These are phyloP conservation scores for Gryllus longicercus DNA, from an alignment of 2,888 invertebrate genomes.

Conservation along the genomic window DNA sequence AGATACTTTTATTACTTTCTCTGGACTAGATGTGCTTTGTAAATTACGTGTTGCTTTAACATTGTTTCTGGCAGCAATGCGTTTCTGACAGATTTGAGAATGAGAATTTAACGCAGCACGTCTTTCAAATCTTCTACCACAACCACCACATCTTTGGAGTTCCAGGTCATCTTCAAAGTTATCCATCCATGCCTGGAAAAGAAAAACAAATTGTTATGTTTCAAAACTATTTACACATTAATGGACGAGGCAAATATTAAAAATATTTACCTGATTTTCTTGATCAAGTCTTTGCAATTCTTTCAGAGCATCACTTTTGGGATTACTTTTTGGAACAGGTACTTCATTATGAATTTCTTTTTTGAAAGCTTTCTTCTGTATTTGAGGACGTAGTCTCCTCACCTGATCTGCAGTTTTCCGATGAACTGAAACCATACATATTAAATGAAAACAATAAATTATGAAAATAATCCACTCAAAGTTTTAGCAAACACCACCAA, in stretches of 20 bases:
- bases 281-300: conserved; percentile 54
- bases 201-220: conserved; percentile 20
- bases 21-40: not conserved
- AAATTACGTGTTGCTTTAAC: conserved; percentile 42
- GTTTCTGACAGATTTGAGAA: conserved; percentile 62
- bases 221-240: not conserved
- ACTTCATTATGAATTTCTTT: conserved; percentile 51
- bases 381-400: conserved; percentile 61
- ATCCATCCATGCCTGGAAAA: conserved; percentile 59
- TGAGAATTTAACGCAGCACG: conserved; percentile 70
- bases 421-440: conserved; percentile 43
- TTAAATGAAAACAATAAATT: not conserved
- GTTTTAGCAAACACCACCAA: no score
- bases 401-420: conserved; percentile 69
- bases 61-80: conserved; percentile 50
- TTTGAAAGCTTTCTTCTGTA: conserved; percentile 62
- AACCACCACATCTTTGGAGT: conserved; percentile 62
- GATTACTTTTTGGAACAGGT: not conserved
- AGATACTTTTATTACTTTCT: not conserved
- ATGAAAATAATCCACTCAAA: no score
- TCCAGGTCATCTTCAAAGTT: conserved; percentile 62
- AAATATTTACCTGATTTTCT: conserved; percentile 55
- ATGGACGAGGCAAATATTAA: not conserved
- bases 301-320: conserved; percentile 25
- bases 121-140: conserved; percentile 68